Percentiles rank a stretch among this genome's conserved stretches.
phyloP scores from a whole-genome alignment of 2,797 vertebrate species.

The Channallabes apus region DNA sequence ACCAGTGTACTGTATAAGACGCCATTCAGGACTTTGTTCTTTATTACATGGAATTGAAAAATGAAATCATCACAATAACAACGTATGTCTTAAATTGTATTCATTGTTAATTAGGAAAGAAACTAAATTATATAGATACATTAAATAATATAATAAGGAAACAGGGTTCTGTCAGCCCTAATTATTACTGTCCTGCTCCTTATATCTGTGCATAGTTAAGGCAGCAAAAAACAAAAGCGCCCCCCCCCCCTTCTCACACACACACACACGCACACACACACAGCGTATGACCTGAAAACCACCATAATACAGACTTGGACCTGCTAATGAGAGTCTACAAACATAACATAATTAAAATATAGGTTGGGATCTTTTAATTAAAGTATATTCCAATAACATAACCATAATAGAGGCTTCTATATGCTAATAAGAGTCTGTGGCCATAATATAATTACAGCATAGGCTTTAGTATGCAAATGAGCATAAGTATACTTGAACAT shows the following conservation, averaged over 20 bases:
- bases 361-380: slow-evolving; percentile 13
- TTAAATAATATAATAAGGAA: background rate
- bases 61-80: background rate
- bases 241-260: background rate
- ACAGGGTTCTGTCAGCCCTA: background rate
- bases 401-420: background rate
- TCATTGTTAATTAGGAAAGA: background rate
- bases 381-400: slow-evolving; percentile 2
- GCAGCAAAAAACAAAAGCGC: background rate
- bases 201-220: background rate
- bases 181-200: slow-evolving; percentile 2
- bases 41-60: background rate
- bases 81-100: background rate
- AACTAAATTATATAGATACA: background rate
- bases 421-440: background rate
- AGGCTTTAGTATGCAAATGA: slow-evolving; percentile 24
- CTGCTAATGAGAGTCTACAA: background rate
- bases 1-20: background rate
- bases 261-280: background rate
- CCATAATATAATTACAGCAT: slow-evolving; percentile 14
- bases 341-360: background rate
- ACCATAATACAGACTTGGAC: background rate
- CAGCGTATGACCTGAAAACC: background rate
- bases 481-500: slow-evolving; percentile 8
- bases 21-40: too few relatives aligned